These are phyloP conservation scores for Acronicta psi DNA, from an alignment of 2,888 invertebrate species.

Conservation along the genomic window DNA sequence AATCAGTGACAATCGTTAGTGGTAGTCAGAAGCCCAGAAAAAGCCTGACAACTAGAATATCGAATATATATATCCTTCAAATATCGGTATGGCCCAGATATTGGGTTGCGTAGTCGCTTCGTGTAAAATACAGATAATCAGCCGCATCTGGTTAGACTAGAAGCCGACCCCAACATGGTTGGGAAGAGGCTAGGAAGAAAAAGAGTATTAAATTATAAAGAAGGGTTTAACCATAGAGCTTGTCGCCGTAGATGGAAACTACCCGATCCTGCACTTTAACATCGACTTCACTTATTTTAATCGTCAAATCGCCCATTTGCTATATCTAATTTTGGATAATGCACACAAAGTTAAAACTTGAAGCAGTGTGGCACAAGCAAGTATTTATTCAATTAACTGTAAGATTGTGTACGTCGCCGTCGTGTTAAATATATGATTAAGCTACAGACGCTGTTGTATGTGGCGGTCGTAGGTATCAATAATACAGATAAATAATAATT, in stretches of 20 bases:
- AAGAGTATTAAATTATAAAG: neutral
- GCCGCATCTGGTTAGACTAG: too few species aligned
- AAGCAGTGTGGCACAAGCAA: conserved; percentile 28
- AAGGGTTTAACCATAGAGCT: conserved; percentile 13
- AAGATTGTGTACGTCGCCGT: conserved; percentile 27
- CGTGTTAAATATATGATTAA: conserved; percentile 23
- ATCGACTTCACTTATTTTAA: conserved; percentile 9
- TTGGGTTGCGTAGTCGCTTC: too few species aligned
- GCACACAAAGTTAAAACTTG: conserved; percentile 24
- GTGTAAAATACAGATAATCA: too few species aligned
- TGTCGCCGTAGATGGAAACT: conserved; percentile 15
- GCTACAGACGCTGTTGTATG: conserved; percentile 20
- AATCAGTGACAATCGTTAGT: too few species aligned
- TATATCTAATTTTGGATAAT: conserved; percentile 10
- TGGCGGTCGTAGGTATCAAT: conserved; percentile 19
- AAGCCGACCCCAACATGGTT: too few species aligned
- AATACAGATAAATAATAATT: conserved; percentile 15
- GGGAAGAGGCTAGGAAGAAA: too few species aligned
- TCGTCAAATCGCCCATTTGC: conserved; percentile 3
- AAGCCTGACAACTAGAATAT: too few species aligned
- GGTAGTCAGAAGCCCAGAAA: too few species aligned
- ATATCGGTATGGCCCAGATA: too few species aligned
- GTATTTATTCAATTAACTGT: conserved; percentile 46
- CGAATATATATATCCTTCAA: too few species aligned
- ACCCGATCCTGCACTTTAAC: conserved; percentile 18